Conservation (phyloP, 2,113 vertebrate genomes). For the Xiphias gladius region DNA sequence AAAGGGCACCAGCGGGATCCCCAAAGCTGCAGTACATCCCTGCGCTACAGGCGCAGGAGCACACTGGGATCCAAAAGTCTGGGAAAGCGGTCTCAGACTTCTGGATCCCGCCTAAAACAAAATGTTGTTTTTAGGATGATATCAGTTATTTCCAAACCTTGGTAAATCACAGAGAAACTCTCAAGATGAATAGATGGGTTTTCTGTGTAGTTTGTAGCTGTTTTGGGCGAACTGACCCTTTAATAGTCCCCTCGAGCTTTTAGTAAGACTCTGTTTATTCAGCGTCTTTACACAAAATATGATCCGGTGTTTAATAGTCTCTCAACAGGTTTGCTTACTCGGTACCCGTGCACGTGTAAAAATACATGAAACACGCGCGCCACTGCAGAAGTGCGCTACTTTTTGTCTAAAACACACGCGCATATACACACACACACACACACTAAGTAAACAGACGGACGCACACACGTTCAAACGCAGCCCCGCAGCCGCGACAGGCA, state of each 20-base stretch:
- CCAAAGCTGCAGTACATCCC: too few species aligned
- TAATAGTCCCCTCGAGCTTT: neutral
- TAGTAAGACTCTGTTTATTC: neutral
- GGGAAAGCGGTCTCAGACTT: too few species aligned
- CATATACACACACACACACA: conserved; percentile 9
- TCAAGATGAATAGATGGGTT: neutral
- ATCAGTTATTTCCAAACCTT: neutral
- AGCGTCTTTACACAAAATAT: neutral
- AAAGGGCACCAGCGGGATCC: too few species aligned
- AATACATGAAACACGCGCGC: too few species aligned
- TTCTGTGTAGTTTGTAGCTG: neutral
- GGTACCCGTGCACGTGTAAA: neutral
- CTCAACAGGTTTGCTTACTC: neutral
- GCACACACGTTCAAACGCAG: neutral
- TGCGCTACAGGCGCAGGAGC: too few species aligned
- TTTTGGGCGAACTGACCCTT: neutral
- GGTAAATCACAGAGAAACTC: too few species aligned
- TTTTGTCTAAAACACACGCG: neutral
- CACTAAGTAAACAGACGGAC: neutral
- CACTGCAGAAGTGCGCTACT: neutral
- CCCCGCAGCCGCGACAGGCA: neutral
- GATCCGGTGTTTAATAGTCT: neutral
- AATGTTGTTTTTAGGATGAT: neutral
- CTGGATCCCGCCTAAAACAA: too few species aligned
- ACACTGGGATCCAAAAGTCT: too few species aligned